Percentiles rank a stretch among this genome's conserved stretches.
Evolutionary conservation across 64 coral and sea anemone species (phyloP).

Genomic region (Montipora capricornis): DNA sequence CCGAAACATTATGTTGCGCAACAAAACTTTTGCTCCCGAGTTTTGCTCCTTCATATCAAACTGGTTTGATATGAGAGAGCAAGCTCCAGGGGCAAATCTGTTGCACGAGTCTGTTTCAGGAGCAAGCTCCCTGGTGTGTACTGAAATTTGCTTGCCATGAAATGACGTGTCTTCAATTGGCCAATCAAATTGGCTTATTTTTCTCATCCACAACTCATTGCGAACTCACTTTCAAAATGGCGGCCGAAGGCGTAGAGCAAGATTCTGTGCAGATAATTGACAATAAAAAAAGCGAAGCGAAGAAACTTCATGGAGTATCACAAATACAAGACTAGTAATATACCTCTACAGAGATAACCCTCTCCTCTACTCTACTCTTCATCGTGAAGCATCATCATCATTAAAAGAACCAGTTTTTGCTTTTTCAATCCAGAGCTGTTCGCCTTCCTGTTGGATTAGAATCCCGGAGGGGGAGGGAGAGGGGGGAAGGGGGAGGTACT

Average conservation of each 20-base stretch:
- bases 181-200: slow-evolving; percentile 36
- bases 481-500: too few species aligned
- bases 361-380: background rate
- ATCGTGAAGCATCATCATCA: slow-evolving; percentile 34
- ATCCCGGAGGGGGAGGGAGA: too few species aligned
- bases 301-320: background rate
- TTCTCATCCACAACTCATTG: slow-evolving; percentile 32
- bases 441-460: background rate
- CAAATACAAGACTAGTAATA: slow-evolving; percentile 41
- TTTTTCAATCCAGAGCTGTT: slow-evolving; percentile 27
- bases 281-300: slow-evolving; percentile 5
- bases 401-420: slow-evolving; percentile 49
- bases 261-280: slow-evolving; percentile 11
- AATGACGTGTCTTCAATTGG: slow-evolving; percentile 10
- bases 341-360: background rate
- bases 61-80: too few species aligned
- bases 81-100: slow-evolving; percentile 24
- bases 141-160: slow-evolving; percentile 17
- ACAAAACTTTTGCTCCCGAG: too few species aligned
- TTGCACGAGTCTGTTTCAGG: slow-evolving; percentile 28
- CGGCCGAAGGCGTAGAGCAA: slow-evolving; percentile 32
- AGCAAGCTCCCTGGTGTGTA: slow-evolving; percentile 39
- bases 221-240: slow-evolving; percentile 34
- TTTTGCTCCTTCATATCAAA: too few species aligned
- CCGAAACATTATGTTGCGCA: too few species aligned